Percentiles rank a stretch among this genome's conserved stretches.
These are phyloP conservation scores for Mustelus asterias DNA, from an alignment of 2,113 vertebrate genomes.

Conservation along the genomic window DNA sequence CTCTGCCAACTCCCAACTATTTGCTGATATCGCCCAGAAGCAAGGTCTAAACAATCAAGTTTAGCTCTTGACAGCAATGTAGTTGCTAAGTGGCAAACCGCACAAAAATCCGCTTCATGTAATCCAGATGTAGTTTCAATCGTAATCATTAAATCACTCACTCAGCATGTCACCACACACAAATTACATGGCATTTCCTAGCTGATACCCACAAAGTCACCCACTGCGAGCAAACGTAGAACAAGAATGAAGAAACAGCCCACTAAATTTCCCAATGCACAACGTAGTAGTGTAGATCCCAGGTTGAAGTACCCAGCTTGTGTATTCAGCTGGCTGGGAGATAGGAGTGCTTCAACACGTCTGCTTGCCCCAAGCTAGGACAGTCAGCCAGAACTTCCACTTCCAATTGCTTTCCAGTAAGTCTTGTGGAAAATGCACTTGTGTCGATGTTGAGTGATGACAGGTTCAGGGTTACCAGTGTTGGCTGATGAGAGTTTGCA, in stretches of 20 bases:
- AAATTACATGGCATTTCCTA: neutral
- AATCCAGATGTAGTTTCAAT: neutral
- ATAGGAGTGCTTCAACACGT: neutral
- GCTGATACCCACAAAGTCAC: neutral
- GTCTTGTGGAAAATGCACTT: neutral
- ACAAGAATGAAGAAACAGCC: neutral
- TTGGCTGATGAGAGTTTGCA: neutral
- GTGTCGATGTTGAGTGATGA: neutral
- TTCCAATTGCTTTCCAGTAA: neutral
- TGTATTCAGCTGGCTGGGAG: neutral
- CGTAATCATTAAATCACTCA: slow-evolving; percentile 13
- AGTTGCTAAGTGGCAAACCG: neutral
- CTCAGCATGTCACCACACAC: neutral
- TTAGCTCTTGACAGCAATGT: neutral
- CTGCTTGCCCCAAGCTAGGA: slow-evolving; percentile 3
- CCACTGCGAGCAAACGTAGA: neutral
- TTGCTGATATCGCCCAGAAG: neutral
- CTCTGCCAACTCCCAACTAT: neutral
- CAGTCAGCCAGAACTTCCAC: too few relatives aligned
- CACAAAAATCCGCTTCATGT: neutral
- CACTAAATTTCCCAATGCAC: neutral
- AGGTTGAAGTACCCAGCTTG: neutral
- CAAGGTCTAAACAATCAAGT: neutral
- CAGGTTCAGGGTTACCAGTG: neutral
- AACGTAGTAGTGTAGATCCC: neutral